A percentile compares a stretch with the other conserved stretches of the same genome.
Evolutionary conservation across 1,140 invertebrate species (phyloP).

Genomic region (Anadara kagoshimensis): DNA sequence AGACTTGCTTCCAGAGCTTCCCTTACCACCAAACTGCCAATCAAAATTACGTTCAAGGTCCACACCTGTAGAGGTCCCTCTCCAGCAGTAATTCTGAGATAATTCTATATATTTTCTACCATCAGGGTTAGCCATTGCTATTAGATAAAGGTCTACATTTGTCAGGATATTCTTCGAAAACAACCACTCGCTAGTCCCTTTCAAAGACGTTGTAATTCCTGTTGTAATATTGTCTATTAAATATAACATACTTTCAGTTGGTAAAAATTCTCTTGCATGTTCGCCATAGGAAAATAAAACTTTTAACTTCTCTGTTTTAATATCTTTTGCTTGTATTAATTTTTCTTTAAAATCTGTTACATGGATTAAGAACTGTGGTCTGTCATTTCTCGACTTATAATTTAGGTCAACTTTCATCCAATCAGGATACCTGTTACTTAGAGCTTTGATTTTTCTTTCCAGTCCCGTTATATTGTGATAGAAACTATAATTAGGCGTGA

Average conservation of each 20-base stretch:
- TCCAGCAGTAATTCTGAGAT: constrained; percentile 68
- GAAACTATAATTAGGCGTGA: constrained; percentile 62
- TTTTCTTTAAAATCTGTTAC: constrained; percentile 60
- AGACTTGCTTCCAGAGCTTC: constrained; percentile 59
- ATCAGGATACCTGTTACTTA: constrained; percentile 49
- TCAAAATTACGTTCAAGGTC: constrained; percentile 71
- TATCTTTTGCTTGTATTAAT: constrained; percentile 10
- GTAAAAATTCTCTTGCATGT: constrained; percentile 71
- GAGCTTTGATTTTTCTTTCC: constrained; percentile 36
- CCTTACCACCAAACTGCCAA: constrained; percentile 67
- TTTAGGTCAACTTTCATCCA: constrained; percentile 48
- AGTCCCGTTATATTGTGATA: constrained; percentile 65
- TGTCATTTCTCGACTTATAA: constrained; percentile 51
- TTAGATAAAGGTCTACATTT: constrained; percentile 63
- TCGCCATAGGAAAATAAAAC: constrained; percentile 69
- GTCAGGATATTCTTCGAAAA: constrained; percentile 49
- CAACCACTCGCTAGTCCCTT: constrained; percentile 19
- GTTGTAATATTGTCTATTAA: constrained; percentile 59
- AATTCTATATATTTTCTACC: constrained; percentile 62
- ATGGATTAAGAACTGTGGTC: constrained; percentile 57
- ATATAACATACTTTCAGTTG: constrained; percentile 64
- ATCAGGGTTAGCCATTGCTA: constrained; percentile 69
- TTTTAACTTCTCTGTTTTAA: constrained; percentile 37
- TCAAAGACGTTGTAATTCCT: constrained; percentile 35
- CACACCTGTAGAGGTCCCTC: constrained; percentile 66